These are phyloP conservation scores for Stenotaenia linearis DNA, from an alignment of 2,888 invertebrate species.

Conservation along the genomic window DNA sequence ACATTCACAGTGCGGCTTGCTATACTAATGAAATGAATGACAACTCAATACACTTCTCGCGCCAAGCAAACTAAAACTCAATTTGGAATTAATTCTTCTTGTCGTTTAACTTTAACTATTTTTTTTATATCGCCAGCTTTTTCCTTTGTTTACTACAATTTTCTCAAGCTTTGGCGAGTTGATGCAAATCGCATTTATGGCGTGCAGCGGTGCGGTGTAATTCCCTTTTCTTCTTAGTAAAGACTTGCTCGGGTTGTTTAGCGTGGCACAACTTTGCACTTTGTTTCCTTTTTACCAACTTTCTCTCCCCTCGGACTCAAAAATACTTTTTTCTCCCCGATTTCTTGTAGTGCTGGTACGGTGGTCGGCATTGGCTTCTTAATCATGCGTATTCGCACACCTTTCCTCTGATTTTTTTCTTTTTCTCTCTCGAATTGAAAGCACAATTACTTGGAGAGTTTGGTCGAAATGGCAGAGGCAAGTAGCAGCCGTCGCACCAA, in stretches of 20 bases:
- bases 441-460: not conserved
- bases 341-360: not conserved
- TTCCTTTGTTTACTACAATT: not conserved
- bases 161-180: not conserved
- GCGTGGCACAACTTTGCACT: not conserved
- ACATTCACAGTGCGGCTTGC: not conserved
- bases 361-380: not conserved
- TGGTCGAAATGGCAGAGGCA: not conserved
- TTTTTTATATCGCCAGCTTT: not conserved
- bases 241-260: not conserved
- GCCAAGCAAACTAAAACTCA: not conserved
- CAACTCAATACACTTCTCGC: not conserved
- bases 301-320: not conserved
- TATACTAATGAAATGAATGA: not conserved
- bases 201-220: not conserved
- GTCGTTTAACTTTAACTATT: not conserved
- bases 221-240: not conserved
- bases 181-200: not conserved
- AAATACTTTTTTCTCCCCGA: not conserved
- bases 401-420: not conserved
- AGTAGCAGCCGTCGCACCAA: not conserved
- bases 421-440: not conserved
- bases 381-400: not conserved
- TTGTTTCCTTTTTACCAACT: not conserved
- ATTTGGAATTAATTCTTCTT: no score